Evolutionary conservation across 2,113 vertebrate genomes (phyloP), one percentile per base, ranked within the genome.

Genomic region (Epinephelus cyanopodus): DNA sequence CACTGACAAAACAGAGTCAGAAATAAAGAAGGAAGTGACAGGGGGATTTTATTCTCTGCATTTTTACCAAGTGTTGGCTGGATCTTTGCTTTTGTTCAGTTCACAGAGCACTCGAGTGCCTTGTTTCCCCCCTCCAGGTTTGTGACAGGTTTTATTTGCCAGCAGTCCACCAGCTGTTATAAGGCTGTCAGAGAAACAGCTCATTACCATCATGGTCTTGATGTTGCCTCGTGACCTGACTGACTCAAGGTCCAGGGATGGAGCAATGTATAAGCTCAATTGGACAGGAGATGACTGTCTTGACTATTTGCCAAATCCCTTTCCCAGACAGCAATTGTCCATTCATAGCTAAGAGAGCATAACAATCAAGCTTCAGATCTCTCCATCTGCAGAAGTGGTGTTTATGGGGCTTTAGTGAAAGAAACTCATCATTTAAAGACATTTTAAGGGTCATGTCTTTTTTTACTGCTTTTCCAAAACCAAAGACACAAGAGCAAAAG

Each of bases 141-240:
- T 37, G 14, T 54, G 56, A 66, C 29, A 50, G 61, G 23, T 66
- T 82, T 52, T 33, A 23, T 66, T 61, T 54, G 6, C 54, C 25
- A 27, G 11, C n/a, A 15, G 56, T 62, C 21, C 69, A n/a, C 17
- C 52, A 47, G 39, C 48, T 79, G 47, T 50, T 75, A n/a, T 39
- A 14, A 58, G 17, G 25, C 47, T 63, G 64, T 42, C 29, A 71
- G 50, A 64, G 23, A 39, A 50, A 50, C 58, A 62, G 11, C 54
- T 84, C 42, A 71, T 71, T 80, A 58, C 45, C n/a, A 57, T 67
- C 39, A 21, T 13, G 42, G 8, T 10, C 13, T 27, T 52, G 42
- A 33, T n/a, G 19, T 53, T 9, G 7, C 18, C 9, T 19, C 15
- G 14, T 18, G 33, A 52, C 61, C 29, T 64, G 47, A 13, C 27